Percentiles rank a stretch among this genome's conserved stretches.
Conservation (phyloP, 2,113 vertebrate species). For the Misgurnus anguillicaudatus region DNA sequence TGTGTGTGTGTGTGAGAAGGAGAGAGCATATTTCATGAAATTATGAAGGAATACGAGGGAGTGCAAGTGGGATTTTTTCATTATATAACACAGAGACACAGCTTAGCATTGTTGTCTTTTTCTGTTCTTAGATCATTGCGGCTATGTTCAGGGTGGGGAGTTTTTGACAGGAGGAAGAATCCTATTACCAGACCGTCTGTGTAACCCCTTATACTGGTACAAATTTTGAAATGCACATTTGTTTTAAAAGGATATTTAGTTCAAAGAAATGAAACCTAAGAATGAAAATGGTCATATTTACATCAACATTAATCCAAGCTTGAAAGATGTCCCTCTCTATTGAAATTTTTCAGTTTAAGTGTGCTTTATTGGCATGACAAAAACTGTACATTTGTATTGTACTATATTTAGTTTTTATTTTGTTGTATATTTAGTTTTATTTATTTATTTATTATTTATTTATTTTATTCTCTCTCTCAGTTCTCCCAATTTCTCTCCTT, state of each 20-base stretch:
- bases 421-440: no score
- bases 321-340: no score
- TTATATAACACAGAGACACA: conserved; percentile 43
- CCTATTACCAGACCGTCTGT: not conserved
- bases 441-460: no score
- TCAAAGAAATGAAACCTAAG: not conserved
- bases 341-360: no score
- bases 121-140: conserved; percentile 41
- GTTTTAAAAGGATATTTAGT: no score
- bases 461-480: no score
- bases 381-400: no score
- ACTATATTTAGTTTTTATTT: no score
- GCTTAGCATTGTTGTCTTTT: conserved; percentile 21
- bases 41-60: conserved; percentile 36
- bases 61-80: conserved; percentile 14
- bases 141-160: not conserved
- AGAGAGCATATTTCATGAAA: conserved; percentile 18
- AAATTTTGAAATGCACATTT: not conserved
- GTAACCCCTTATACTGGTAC: not conserved
- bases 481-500: no score
- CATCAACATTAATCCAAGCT: not conserved
- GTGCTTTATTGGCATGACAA: no score
- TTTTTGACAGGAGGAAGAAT: conserved; percentile 28
- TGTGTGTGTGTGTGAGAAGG: not conserved
- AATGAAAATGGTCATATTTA: not conserved